A percentile compares a stretch with the other conserved stretches of the same genome.
phyloP scores from a whole-genome alignment of 2,797 vertebrate genomes.

The Phylloscopus collybita region DNA sequence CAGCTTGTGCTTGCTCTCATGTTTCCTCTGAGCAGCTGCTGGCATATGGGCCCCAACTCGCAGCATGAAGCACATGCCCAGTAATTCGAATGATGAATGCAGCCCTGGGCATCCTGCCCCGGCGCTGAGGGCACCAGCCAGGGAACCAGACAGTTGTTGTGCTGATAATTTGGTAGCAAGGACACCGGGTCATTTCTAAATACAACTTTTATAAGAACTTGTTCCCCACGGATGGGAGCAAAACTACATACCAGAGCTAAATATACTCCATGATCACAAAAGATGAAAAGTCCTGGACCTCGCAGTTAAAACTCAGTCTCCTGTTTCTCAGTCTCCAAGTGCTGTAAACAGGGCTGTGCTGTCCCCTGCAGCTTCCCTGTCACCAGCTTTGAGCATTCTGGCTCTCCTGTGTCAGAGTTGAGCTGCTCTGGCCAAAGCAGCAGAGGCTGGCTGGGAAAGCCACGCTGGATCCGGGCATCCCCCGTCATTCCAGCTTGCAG shows the following conservation, averaged over 20 bases:
- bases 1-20: neutral
- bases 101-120: conserved; percentile 11
- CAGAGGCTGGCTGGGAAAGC: neutral
- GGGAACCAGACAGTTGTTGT: conserved; percentile 51
- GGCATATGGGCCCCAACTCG: neutral
- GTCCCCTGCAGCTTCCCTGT: neutral
- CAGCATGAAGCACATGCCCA: conserved; percentile 10
- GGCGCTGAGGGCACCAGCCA: neutral
- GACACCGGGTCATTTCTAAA: conserved; percentile 63
- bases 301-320: neutral
- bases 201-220: conserved; percentile 47
- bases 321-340: conserved; percentile 2
- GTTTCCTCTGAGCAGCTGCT: conserved; percentile 45
- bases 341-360: neutral
- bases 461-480: fast-evolving
- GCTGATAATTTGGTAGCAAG: conserved; percentile 70
- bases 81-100: conserved; percentile 4
- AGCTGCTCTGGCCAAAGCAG: neutral
- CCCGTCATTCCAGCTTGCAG: neutral
- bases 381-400: neutral
- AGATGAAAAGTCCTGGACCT: conserved; percentile 43
- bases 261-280: conserved; percentile 63
- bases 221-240: conserved; percentile 46
- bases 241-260: conserved; percentile 56
- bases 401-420: neutral